Conservation (phyloP, 2,888 invertebrate genomes). For the Andricus quercusramuli region DNA sequence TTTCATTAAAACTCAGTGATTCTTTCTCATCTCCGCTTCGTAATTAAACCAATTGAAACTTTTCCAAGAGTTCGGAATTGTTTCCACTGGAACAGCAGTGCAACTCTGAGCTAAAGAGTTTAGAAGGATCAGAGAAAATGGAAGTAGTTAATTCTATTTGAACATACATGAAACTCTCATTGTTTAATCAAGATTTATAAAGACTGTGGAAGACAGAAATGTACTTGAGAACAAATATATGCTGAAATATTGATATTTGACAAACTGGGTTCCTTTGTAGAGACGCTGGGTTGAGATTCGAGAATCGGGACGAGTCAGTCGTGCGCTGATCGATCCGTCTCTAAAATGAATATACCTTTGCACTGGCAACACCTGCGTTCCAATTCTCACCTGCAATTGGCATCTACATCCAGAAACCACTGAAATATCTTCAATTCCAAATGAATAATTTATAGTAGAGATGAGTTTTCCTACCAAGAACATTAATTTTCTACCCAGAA, state of each 20-base stretch:
- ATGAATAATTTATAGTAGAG: no score
- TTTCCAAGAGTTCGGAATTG: not conserved
- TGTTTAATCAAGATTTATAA: not conserved
- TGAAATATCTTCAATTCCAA: no score
- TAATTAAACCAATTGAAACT: not conserved
- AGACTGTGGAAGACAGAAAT: not conserved
- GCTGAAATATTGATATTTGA: slow-evolving; percentile 29
- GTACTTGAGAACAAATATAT: slow-evolving; percentile 32
- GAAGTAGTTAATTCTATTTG: slow-evolving; percentile 6
- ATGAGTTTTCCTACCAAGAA: no score
- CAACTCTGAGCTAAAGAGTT: not conserved
- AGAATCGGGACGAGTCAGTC: not conserved
- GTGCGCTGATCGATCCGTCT: slow-evolving; percentile 40
- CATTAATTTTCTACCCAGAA: no score
- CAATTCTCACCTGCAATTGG: slow-evolving; percentile 29
- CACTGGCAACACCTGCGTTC: slow-evolving; percentile 25
- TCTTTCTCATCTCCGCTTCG: no score
- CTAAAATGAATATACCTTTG: slow-evolving; percentile 26
- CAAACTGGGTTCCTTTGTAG: slow-evolving; percentile 19
- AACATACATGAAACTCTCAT: not conserved
- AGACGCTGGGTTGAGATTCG: slow-evolving; percentile 24
- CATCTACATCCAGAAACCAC: not conserved
- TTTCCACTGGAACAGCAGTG: not conserved
- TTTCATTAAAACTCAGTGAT: no score
- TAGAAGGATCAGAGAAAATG: not conserved